Evolutionary conservation across 2,888 invertebrate genomes (phyloP).

Genomic region (Boloria selene): DNA sequence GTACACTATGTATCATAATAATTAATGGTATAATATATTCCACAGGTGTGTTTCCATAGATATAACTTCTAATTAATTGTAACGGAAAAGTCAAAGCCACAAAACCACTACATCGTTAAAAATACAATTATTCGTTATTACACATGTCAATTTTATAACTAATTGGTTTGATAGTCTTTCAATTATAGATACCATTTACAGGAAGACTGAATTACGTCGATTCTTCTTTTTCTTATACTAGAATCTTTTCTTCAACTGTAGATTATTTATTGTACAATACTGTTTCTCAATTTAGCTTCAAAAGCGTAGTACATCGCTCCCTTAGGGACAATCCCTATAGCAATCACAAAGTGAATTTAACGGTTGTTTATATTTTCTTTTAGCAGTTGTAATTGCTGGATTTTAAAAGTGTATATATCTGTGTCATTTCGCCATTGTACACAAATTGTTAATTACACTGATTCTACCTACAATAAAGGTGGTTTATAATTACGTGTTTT

Average conservation of each 20-base stretch:
- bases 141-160: conserved; percentile 45
- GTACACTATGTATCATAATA: too few relatives aligned
- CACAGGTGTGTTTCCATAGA: too few relatives aligned
- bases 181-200: conserved; percentile 48
- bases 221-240: conserved; percentile 20
- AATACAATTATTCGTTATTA: conserved; percentile 6
- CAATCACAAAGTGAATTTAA: conserved; percentile 28
- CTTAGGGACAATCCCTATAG: conserved; percentile 23
- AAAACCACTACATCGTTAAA: not conserved
- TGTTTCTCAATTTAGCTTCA: conserved; percentile 26
- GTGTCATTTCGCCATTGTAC: conserved; percentile 39
- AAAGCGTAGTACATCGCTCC: conserved; percentile 27
- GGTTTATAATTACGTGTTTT: conserved; percentile 53
- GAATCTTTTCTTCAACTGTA: conserved; percentile 8
- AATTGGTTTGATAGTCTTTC: conserved; percentile 37
- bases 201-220: conserved; percentile 50
- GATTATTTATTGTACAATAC: conserved; percentile 15
- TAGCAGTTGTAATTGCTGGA: conserved; percentile 12
- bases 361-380: conserved; percentile 37
- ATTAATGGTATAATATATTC: too few relatives aligned
- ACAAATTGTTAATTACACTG: conserved; percentile 57
- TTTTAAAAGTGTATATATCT: conserved; percentile 20
- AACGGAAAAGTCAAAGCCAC: not conserved
- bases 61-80: not conserved
- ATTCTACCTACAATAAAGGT: conserved; percentile 72